phyloP scores from a whole-genome alignment of 2,797 vertebrate species.

The Bradypus variegatus region DNA sequence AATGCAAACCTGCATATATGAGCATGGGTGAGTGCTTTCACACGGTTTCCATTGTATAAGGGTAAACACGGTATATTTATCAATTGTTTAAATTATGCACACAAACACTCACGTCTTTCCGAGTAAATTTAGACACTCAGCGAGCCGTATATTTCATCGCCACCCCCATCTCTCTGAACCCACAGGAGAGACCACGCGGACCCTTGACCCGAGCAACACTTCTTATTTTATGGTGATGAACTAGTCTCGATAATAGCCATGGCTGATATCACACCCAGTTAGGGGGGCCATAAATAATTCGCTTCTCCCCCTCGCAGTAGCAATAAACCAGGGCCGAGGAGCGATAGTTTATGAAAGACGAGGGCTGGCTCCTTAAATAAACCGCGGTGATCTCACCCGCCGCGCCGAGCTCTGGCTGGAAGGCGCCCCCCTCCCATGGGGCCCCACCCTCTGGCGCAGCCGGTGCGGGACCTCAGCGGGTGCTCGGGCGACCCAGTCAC shows the following conservation, averaged over 20 bases:
- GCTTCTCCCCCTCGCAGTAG: slow-evolving; percentile 62
- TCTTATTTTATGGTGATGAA: slow-evolving; percentile 76
- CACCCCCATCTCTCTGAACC: slow-evolving; percentile 60
- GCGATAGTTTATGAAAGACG: slow-evolving; percentile 74
- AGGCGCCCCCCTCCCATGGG: slow-evolving; percentile 34
- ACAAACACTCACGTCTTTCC: slow-evolving; percentile 50
- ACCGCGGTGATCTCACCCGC: slow-evolving; percentile 73
- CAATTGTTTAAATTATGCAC: slow-evolving; percentile 43
- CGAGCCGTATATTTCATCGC: slow-evolving; percentile 56
- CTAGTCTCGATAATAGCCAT: slow-evolving; percentile 69
- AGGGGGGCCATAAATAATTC: slow-evolving; percentile 75
- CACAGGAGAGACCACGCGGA: slow-evolving; percentile 66
- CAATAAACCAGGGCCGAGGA: slow-evolving; percentile 70
- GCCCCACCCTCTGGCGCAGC: background rate
- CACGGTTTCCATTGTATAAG: background rate
- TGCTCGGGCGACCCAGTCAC: background rate
- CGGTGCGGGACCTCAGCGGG: background rate
- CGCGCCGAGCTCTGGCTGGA: slow-evolving; percentile 16
- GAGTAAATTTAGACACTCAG: slow-evolving; percentile 49
- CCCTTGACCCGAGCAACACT: slow-evolving; percentile 65
- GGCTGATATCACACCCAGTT: slow-evolving; percentile 72
- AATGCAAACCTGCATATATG: slow-evolving; percentile 54
- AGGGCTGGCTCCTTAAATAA: slow-evolving; percentile 76
- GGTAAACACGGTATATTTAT: slow-evolving; percentile 19
- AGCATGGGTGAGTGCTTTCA: slow-evolving; percentile 40